A percentile compares a stretch with the other conserved stretches of the same genome.
These are phyloP conservation scores for Apamea epomidion DNA, from an alignment of 2,888 invertebrate genomes.

Conservation along the genomic window DNA sequence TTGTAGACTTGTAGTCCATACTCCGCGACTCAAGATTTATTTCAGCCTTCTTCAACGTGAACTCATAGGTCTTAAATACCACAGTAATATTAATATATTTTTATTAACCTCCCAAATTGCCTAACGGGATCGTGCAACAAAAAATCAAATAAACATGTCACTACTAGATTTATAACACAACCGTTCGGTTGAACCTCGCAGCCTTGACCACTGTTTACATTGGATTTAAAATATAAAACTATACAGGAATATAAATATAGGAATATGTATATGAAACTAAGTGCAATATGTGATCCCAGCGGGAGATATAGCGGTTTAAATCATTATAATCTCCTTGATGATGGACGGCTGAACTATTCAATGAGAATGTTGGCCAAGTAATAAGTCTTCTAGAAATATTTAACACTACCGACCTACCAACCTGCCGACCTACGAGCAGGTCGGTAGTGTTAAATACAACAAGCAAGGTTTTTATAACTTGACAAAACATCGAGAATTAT, in stretches of 20 bases:
- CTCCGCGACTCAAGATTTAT: neutral
- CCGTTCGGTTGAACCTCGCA: slow-evolving; percentile 31
- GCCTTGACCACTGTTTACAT: slow-evolving; percentile 61
- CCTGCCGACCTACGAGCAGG: no score
- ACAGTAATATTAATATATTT: slow-evolving; percentile 3
- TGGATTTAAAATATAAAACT: slow-evolving; percentile 58
- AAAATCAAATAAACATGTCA: slow-evolving; percentile 49
- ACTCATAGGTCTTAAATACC: neutral
- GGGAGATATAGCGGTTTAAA: neutral
- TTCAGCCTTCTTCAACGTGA: neutral
- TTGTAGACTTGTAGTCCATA: neutral
- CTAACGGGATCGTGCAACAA: neutral
- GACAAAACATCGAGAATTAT: no score
- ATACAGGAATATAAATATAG: slow-evolving; percentile 5
- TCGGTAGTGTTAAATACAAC: no score
- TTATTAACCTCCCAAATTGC: slow-evolving; percentile 7
- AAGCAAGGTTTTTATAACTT: no score
- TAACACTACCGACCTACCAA: no score
- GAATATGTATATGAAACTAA: slow-evolving; percentile 15
- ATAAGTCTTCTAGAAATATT: neutral
- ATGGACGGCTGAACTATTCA: neutral
- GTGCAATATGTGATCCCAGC: neutral
- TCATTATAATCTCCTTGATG: slow-evolving; percentile 10
- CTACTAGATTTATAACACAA: slow-evolving; percentile 50
- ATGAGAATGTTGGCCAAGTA: neutral